Conservation (phyloP, 2,888 invertebrate genomes). For the Hyposoter dolosus region DNA sequence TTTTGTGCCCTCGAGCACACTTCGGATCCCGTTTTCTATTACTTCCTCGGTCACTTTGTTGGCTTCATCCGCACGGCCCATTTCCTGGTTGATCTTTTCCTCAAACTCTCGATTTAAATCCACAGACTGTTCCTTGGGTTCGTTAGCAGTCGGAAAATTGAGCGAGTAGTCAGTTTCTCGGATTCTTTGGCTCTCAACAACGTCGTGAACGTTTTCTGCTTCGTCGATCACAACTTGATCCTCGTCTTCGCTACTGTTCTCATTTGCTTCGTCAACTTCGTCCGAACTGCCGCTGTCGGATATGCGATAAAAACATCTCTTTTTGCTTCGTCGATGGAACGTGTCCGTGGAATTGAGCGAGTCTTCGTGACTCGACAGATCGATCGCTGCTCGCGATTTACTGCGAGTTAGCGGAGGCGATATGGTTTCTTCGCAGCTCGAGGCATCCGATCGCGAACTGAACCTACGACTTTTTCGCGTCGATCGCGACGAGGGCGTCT, state of each 20-base stretch:
- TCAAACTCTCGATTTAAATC: too few species aligned
- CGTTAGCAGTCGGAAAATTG: not conserved
- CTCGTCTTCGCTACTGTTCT: not conserved
- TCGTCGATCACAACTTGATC: not conserved
- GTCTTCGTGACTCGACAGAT: not conserved
- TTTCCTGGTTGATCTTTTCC: not conserved
- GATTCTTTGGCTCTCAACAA: not conserved
- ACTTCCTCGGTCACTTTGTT: not conserved
- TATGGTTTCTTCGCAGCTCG: not conserved
- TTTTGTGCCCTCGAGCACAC: not conserved
- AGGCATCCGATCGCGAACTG: not conserved
- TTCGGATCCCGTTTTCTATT: not conserved
- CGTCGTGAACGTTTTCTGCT: not conserved
- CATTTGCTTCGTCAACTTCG: not conserved
- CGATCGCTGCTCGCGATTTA: constrained; percentile 27
- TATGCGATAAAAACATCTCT: not conserved
- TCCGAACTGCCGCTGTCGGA: not conserved
- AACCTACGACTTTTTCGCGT: not conserved
- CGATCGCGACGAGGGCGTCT: not conserved
- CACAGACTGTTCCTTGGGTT: not conserved
- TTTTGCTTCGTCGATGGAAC: not conserved
- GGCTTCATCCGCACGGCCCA: not conserved
- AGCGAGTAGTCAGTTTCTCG: not conserved
- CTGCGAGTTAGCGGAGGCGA: constrained; percentile 25
- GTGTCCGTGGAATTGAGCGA: not conserved